phyloP scores from a whole-genome alignment of 2,113 vertebrate genomes.

The Pseudonaja textilis region DNA sequence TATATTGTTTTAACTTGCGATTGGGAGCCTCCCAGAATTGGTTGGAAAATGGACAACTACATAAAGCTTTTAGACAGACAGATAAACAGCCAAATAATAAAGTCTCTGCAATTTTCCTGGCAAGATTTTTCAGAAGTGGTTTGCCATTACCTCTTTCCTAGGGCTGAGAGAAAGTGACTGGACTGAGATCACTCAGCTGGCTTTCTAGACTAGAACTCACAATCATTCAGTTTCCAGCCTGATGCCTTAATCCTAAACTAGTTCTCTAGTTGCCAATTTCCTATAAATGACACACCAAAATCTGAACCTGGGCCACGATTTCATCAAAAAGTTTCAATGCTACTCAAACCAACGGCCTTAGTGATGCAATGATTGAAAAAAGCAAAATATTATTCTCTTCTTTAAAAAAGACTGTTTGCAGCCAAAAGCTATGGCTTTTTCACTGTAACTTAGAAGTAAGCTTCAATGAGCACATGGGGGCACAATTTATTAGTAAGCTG shows the following conservation, averaged over 20 bases:
- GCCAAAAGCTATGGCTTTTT: slow-evolving; percentile 1
- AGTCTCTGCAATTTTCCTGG: too few relatives aligned
- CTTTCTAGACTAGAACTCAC: too few relatives aligned
- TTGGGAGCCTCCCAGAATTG: too few relatives aligned
- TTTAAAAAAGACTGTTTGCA: slow-evolving; percentile 5
- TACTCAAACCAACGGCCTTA: not conserved
- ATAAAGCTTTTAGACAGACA: too few relatives aligned
- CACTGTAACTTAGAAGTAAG: not conserved
- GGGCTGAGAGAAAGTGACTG: too few relatives aligned
- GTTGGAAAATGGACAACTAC: too few relatives aligned
- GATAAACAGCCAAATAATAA: too few relatives aligned
- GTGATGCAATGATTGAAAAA: slow-evolving; percentile 23
- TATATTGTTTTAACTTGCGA: too few relatives aligned
- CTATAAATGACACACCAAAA: not conserved
- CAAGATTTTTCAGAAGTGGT: too few relatives aligned
- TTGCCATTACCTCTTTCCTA: too few relatives aligned
- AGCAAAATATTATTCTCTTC: slow-evolving; percentile 37
- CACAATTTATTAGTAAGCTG: not conserved
- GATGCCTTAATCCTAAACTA: not conserved
- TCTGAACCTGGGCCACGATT: not conserved
- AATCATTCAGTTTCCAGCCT: too few relatives aligned
- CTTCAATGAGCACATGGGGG: not conserved
- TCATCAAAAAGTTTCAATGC: not conserved
- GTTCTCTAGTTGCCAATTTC: slow-evolving; percentile 18
- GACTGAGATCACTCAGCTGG: too few relatives aligned